These are phyloP conservation scores for Ceuthmochares aereus DNA, from an alignment of 2,113 vertebrate species.

Conservation along the genomic window DNA sequence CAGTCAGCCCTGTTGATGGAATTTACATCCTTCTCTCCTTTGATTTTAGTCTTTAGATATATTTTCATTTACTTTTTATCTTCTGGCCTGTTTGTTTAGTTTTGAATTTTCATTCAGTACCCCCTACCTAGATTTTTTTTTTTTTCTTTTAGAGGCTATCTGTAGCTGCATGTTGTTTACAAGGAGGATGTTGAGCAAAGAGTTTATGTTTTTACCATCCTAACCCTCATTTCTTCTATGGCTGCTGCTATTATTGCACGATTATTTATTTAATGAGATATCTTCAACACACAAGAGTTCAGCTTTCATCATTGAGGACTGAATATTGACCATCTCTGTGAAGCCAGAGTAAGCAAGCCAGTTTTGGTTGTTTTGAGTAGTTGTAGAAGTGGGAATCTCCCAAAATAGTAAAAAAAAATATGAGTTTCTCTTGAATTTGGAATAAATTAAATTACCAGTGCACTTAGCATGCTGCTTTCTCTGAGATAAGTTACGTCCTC, in stretches of 20 bases:
- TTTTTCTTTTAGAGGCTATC: background rate
- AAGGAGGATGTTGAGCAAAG: background rate
- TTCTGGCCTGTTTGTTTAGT: background rate
- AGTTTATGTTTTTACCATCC: background rate
- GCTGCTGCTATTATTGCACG: background rate
- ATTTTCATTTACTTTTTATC: background rate
- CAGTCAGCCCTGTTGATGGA: background rate
- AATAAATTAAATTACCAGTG: background rate
- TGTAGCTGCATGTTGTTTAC: background rate
- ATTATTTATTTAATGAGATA: background rate
- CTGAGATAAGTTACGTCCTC: background rate
- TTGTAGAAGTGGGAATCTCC: background rate
- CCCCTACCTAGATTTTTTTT: background rate
- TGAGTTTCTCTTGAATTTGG: background rate
- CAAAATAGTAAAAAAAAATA: background rate
- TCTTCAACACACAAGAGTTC: background rate
- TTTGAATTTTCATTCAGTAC: background rate
- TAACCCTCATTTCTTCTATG: background rate
- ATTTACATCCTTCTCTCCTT: background rate
- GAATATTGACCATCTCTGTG: rapidly evolving
- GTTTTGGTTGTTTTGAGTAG: background rate
- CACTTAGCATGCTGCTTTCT: background rate
- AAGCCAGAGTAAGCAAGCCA: rapidly evolving
- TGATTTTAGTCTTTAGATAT: background rate
- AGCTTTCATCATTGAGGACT: background rate